Percentiles rank a stretch among this genome's conserved stretches.
Evolutionary conservation across 2,113 vertebrate genomes (phyloP).

Genomic region (Tupaia chinensis): DNA sequence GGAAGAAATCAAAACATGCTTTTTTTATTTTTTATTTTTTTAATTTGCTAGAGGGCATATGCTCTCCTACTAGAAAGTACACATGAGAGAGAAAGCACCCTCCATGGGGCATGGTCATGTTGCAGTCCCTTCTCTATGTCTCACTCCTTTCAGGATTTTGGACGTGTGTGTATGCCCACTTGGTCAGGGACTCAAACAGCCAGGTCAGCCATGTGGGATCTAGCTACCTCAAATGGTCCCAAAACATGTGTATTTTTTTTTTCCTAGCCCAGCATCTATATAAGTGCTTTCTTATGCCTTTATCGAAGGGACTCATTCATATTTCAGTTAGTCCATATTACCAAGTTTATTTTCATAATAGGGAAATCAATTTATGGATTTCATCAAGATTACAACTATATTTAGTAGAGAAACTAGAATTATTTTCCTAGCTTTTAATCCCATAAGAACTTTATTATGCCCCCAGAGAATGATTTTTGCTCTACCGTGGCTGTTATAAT

Average conservation of each 20-base stretch:
- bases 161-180: too few species aligned
- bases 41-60: too few species aligned
- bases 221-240: too few species aligned
- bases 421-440: constrained; percentile 8
- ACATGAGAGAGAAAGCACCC: too few species aligned
- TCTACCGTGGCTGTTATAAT: not conserved
- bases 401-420: constrained; percentile 8
- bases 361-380: not conserved
- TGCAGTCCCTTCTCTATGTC: too few species aligned
- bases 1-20: not conserved
- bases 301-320: constrained; percentile 25
- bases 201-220: too few species aligned
- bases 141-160: too few species aligned
- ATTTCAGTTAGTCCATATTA: constrained; percentile 34
- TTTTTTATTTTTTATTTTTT: not conserved
- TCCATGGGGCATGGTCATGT: too few species aligned
- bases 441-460: not conserved
- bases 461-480: constrained; percentile 19
- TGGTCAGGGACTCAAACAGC: too few species aligned
- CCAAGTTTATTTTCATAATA: constrained; percentile 41
- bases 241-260: too few species aligned
- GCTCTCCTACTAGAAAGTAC: too few species aligned
- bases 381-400: not conserved
- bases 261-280: not conserved
- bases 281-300: not conserved